Percentiles rank a stretch among this genome's conserved stretches.
Conservation (phyloP, 2,888 invertebrate species). For the Sinhomidia bicolor region DNA sequence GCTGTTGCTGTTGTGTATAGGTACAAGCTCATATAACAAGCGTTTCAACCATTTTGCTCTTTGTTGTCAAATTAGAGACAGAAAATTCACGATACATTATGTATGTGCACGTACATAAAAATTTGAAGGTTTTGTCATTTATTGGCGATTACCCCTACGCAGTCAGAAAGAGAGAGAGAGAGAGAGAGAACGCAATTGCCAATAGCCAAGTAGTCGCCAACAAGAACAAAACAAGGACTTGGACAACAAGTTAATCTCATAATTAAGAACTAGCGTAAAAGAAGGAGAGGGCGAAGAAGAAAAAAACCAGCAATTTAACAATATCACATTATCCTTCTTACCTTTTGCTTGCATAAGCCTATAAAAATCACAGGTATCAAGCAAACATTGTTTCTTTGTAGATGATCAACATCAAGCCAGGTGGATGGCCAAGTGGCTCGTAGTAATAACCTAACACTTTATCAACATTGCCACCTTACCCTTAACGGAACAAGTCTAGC, state of each 20-base stretch:
- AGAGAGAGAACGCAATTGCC: background rate
- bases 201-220: conserved; percentile 28
- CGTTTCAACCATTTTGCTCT: background rate
- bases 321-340: background rate
- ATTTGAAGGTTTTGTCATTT: conserved; percentile 28
- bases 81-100: conserved; percentile 17
- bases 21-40: background rate
- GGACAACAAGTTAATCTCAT: conserved; percentile 26
- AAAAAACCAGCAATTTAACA: background rate
- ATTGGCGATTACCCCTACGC: conserved; percentile 19
- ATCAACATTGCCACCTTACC: conserved; percentile 1
- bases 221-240: conserved; percentile 32
- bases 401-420: background rate
- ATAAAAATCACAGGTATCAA: background rate
- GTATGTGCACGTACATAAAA: conserved; percentile 2
- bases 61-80: conserved; percentile 13
- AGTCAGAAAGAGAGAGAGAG: background rate
- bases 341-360: no score
- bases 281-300: background rate
- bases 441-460: conserved; percentile 16
- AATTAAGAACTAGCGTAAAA: conserved; percentile 17
- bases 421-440: no score
- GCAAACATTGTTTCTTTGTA: background rate
- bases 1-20: background rate
- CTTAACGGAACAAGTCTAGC: background rate